These are phyloP conservation scores for Ctenosaura bakeri DNA, from an alignment of 2,797 vertebrate species.

Conservation along the genomic window DNA sequence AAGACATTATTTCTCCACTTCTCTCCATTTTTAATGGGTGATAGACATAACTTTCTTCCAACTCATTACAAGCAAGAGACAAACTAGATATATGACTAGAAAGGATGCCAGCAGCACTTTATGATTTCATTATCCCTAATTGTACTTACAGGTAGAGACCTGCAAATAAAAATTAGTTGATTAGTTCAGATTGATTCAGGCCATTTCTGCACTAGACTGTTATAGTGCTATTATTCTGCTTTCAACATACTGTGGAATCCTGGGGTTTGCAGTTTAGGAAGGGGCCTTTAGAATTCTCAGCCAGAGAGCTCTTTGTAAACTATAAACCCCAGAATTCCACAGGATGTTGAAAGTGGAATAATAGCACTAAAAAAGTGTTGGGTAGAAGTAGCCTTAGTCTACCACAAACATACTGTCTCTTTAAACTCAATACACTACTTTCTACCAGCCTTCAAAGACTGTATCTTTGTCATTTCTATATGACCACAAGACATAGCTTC, in stretches of 20 bases:
- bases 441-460: not conserved
- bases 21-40: not conserved
- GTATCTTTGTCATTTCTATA: not conserved
- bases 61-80: slow-evolving; percentile 1
- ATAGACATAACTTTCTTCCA: slow-evolving; percentile 12
- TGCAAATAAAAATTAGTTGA: not conserved
- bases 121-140: slow-evolving; percentile 17
- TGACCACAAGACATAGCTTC: not conserved
- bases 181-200: not conserved
- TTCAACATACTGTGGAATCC: too few species aligned
- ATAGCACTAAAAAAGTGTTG: too few species aligned
- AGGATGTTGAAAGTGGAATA: too few species aligned
- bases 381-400: not conserved
- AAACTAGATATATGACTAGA: slow-evolving; percentile 15
- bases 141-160: not conserved
- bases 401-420: not conserved
- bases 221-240: too few species aligned
- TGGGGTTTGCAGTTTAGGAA: too few species aligned
- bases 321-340: too few species aligned
- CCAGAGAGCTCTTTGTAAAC: too few species aligned
- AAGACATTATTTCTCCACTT: not conserved
- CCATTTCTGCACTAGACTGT: too few species aligned
- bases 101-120: slow-evolving; percentile 2
- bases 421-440: not conserved
- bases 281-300: too few species aligned